Evolutionary conservation across 2,888 invertebrate genomes (phyloP), one percentile per base, ranked within the genome.

Genomic region (Andrena flavipes): DNA sequence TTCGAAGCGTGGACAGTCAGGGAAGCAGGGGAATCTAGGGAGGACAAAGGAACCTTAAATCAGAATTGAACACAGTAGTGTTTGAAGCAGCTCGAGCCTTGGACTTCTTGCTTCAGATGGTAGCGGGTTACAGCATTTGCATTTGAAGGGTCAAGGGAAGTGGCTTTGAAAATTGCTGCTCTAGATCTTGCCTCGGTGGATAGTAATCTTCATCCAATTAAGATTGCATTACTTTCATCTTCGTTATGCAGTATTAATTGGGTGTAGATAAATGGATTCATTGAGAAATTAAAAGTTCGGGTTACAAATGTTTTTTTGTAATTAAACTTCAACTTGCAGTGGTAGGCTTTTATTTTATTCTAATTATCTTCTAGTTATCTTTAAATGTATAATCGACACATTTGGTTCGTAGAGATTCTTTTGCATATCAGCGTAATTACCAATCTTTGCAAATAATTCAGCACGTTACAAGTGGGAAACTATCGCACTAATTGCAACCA

Each of bases 61-160:
- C 23, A 20, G 56, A 23, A 26, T 23, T 26, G 20, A 54, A 54
- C n/a, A 56, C 23, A 10, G 23, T 26, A 13, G 29, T 60, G 29
- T 29, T 13, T 26, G 29, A 56, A 56, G 20, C 56, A 23, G 56
- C 56, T 26, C 23, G 56, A 56, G 23, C 10, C 56, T 20, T 23
- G 23, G 23, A 56, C 26, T 56, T 56, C 26, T 56, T 56, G 23
- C 10, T 56, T 26, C 8, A 26, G n/a, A 51, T 20, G n/a, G 20
- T 23, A 26, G 23, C 13, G 23, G 56, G 23, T 7, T 56, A 1
- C 10, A 56, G 23, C 10, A 26, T 56, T 56, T 56, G 56, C 56
- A 23, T 23, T 56, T 56, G 56, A 56, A 56, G 56, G 56, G 23
- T 26, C 56, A 23, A 23, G 23, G 56, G 54, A 54, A 54, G 54